phyloP scores from a whole-genome alignment of 2,888 invertebrate species.

The Lathronympha strigana region DNA sequence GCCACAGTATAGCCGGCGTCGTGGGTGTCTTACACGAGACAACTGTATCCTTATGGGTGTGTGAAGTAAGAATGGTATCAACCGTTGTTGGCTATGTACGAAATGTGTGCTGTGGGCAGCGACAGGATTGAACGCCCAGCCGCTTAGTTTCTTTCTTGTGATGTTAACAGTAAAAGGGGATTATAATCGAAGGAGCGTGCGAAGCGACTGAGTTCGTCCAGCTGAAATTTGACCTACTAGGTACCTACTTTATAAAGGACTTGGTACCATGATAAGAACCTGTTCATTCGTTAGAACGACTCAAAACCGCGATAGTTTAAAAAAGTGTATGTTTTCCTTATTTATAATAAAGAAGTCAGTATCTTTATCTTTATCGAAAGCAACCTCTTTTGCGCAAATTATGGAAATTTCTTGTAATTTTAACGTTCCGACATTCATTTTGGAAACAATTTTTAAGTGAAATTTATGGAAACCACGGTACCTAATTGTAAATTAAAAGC shows the following conservation, averaged over 20 bases:
- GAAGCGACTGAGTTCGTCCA: no score
- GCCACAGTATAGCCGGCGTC: not conserved
- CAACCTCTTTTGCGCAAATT: not conserved
- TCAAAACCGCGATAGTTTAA: not conserved
- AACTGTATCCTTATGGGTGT: conserved; percentile 20
- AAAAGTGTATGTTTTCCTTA: no score
- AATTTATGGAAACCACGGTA: conserved; percentile 15
- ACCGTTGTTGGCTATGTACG: conserved; percentile 19
- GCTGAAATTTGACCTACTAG: no score
- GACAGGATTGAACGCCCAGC: not conserved
- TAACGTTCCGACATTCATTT: conserved; percentile 13
- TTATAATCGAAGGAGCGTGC: no score
- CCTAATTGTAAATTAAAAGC: conserved; percentile 21
- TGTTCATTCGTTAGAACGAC: not conserved
- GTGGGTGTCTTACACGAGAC: conserved; percentile 32
- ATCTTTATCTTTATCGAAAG: not conserved
- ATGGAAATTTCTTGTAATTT: conserved; percentile 25
- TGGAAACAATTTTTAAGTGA: conserved; percentile 23
- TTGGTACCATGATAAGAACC: no score
- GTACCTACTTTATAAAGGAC: no score
- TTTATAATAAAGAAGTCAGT: no score
- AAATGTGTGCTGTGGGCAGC: not conserved
- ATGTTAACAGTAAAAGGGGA: no score
- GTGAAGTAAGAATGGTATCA: conserved; percentile 20
- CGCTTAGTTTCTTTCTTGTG: not conserved